Percentiles rank a stretch among this genome's conserved stretches.
phyloP scores from a whole-genome alignment of 30 jellyfish, hydroid and myxozoan genomes.

The Mastigias papua region DNA sequence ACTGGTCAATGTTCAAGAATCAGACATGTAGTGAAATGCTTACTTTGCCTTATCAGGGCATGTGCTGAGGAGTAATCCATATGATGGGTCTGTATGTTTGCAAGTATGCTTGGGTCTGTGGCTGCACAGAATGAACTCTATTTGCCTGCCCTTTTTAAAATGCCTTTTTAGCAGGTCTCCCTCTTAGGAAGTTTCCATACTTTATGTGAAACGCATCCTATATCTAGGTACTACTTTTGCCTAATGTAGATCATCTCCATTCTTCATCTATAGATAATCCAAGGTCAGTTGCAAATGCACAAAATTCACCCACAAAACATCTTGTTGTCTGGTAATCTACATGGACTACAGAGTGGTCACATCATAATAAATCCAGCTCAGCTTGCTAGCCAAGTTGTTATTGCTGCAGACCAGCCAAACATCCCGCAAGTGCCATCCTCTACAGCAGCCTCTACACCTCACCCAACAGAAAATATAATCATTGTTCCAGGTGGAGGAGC shows the following conservation, averaged over 20 bases:
- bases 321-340: constrained; percentile 88
- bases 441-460: constrained; percentile 36
- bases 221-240: too few relatives aligned
- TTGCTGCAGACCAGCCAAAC: constrained; percentile 71
- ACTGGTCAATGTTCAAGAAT: too few relatives aligned
- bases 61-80: too few relatives aligned
- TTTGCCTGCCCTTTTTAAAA: too few relatives aligned
- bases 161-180: too few relatives aligned
- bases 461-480: constrained; percentile 77
- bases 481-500: constrained; percentile 75
- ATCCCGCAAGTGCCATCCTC: constrained; percentile 18
- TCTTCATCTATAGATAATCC: constrained; percentile 60
- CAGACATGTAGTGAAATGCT: too few relatives aligned
- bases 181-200: too few relatives aligned
- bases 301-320: constrained; percentile 98
- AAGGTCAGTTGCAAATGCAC: constrained; percentile 95
- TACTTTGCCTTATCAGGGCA: too few relatives aligned
- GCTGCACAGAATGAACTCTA: too few relatives aligned
- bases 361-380: constrained; percentile 80
- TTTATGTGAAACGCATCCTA: too few relatives aligned
- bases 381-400: constrained; percentile 73
- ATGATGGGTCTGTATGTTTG: too few relatives aligned
- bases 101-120: too few relatives aligned
- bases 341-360: constrained; percentile 83
- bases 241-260: not conserved